Percentiles rank a stretch among this genome's conserved stretches.
Conservation (phyloP, 2,797 vertebrate genomes). For the Apogon talboti region DNA sequence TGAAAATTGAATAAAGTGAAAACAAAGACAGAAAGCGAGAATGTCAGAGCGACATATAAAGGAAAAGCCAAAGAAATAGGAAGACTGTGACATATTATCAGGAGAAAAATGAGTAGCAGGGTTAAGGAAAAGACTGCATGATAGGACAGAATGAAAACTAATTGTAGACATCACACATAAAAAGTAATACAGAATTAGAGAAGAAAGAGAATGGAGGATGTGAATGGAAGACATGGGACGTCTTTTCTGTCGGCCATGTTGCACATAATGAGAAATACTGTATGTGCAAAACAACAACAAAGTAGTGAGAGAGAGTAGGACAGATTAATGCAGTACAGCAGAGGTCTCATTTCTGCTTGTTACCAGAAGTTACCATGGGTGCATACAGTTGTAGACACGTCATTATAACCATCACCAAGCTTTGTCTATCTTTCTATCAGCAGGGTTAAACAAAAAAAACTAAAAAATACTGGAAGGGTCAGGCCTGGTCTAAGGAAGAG, state of each 20-base stretch:
- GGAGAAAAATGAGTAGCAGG: background rate
- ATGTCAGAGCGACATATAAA: background rate
- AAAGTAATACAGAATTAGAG: background rate
- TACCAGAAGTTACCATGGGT: too few relatives aligned
- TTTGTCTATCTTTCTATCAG: too few relatives aligned
- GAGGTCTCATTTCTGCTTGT: too few relatives aligned
- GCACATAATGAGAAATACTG: conserved; percentile 27
- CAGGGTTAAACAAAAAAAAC: too few relatives aligned
- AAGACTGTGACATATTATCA: background rate
- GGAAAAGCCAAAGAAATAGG: background rate
- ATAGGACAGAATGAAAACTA: conserved; percentile 3
- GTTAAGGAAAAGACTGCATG: background rate
- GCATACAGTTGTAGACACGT: too few relatives aligned
- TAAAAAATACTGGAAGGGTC: too few relatives aligned
- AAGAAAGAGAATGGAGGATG: background rate
- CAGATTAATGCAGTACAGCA: background rate
- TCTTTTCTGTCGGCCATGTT: too few relatives aligned
- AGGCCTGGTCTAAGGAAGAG: too few relatives aligned
- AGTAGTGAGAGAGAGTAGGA: conserved; percentile 11
- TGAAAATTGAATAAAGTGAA: conserved; percentile 26
- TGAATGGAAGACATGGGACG: too few relatives aligned
- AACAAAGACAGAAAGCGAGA: conserved; percentile 11
- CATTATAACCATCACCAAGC: too few relatives aligned
- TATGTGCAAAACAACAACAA: conserved; percentile 10
- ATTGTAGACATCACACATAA: background rate